Evolutionary conservation across 37 sponge, comb jelly and placozoan species (phyloP), one percentile per base, ranked within the genome.

Genomic region (Ianthella basta): DNA sequence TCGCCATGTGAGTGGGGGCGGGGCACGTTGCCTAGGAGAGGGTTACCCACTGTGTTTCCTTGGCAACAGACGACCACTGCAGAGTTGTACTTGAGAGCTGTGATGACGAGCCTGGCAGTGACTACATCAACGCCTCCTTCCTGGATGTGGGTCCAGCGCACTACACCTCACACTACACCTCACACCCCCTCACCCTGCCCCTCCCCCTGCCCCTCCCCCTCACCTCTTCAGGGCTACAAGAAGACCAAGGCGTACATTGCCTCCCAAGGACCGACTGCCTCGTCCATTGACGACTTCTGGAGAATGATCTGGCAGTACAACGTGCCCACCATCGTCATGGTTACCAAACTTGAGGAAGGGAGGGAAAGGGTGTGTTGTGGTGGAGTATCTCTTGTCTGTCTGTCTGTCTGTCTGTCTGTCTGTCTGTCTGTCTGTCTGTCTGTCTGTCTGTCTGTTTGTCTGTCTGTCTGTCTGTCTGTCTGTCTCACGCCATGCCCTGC

Each of bases 41-140:
- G n/a, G n/a, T n/a, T n/a, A n/a, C n/a, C 50, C 50, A 8, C 50
- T 44, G 3, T 29, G 37, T 35, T 35, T 35, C 53, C 21, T 24
- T 53, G 21, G 15, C 23, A 39, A 8, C 65, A 89, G 91, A 91
- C 86, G 91, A 91, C 67, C 91, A 91, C 38, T 56, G 79, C 23
- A 36, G 91, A n/a, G 91, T 91, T 35, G 84, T 87, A 25, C 80
- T 91, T 20, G 59, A 82, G 34, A 87, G 82, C 16, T 77, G 68
- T 37, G 83, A 86, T 65, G 82, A 80, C 73, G 83, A 87, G 15
- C 91, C 87, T n/a, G 91, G 91, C 21, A 78, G 85, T 19, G 92
- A 91, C 69, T 91, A 91, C 86, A 91, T 91, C 79, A 91, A 91
- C 64, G 89, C 86, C 56, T 85, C 86, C 41, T 91, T 66, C 70